Base-by-base conservation (phyloP, 1,140 invertebrate genomes). In the Drosophila willistoni region DNA sequence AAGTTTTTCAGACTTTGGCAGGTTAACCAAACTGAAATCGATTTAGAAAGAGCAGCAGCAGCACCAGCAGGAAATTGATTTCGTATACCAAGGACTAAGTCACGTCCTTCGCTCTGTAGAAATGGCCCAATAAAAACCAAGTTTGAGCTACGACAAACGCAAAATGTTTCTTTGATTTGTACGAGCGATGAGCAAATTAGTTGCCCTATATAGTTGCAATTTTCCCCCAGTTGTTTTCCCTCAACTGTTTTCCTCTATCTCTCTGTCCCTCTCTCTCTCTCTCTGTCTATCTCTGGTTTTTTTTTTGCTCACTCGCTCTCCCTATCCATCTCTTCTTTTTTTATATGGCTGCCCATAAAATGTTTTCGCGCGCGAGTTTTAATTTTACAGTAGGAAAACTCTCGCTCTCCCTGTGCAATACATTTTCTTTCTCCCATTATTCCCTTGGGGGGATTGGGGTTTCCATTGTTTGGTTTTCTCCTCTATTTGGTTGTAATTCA, bases 11-110 rank as follows among this genome's bases (percentile, higher is more conserved):
- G 71, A 68, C 76, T 89, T 89, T 86, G 77, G 76, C 84, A 89
- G 83, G 83, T 86, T 86, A 86, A 86, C 83, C 83, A 89, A 86
- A 86, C 83, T 89, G 72, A 86, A 86, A 86, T 86, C 83, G 83
- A 89, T 89, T 86, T 83, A 75, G 76, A 56, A 79, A 64, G 54
- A 65, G 55, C 75, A 55, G 44, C 75, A 55, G 44, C 68, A 73
- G 67, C 80, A 86, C 83, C 75, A 55, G 44, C 68, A 73, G 69
- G 84, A 86, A 86, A 86, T 86, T 86, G 83, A 86, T 86, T 86
- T 86, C 73, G 83, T 89, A 89, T 80, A 80, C 68, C 76, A 64
- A 66, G 67, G 65, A 67, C 56, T 51, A 60, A 72, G 64, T 66
- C 44, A 57, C 39, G 29, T 47, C 36, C 63, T 56, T 51, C 9